Evolutionary conservation across 2,888 invertebrate genomes (phyloP).

Genomic region (Nemotelus pantherinus): DNA sequence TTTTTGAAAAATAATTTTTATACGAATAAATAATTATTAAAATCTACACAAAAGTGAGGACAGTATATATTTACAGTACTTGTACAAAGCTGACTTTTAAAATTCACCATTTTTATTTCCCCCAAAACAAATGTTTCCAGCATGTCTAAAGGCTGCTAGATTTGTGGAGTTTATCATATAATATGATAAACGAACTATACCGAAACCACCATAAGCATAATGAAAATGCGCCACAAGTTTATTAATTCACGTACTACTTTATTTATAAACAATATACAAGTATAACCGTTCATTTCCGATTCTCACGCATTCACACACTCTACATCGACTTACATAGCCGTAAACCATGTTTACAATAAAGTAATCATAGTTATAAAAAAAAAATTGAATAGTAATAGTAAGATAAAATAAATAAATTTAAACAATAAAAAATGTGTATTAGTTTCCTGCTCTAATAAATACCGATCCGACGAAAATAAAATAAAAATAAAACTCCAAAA

Average conservation of each 20-base stretch:
- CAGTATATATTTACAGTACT: neutral
- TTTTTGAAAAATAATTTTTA: too few species aligned
- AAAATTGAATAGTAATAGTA: constrained; percentile 24
- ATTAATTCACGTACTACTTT: too few species aligned
- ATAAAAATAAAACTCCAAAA: constrained; percentile 1
- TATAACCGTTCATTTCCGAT: neutral
- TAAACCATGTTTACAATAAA: constrained; percentile 31
- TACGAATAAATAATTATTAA: too few species aligned
- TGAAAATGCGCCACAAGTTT: too few species aligned
- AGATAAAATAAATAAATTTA: constrained; percentile 9
- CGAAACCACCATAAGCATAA: neutral
- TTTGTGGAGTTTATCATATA: neutral
- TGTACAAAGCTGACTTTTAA: constrained; percentile 7
- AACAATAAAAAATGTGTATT: constrained; percentile 11
- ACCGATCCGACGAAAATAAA: neutral
- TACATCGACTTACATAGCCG: constrained; percentile 39
- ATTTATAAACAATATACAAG: too few species aligned
- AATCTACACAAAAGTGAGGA: too few species aligned
- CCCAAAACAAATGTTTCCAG: too few species aligned
- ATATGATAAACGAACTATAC: neutral
- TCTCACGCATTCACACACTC: constrained; percentile 21
- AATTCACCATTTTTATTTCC: neutral
- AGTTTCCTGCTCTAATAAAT: constrained; percentile 21
- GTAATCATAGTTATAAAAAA: constrained; percentile 36
- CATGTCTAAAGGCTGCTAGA: too few species aligned